Conservation (phyloP, 2,888 invertebrate species). For the Lissocephala sabroskyi region DNA sequence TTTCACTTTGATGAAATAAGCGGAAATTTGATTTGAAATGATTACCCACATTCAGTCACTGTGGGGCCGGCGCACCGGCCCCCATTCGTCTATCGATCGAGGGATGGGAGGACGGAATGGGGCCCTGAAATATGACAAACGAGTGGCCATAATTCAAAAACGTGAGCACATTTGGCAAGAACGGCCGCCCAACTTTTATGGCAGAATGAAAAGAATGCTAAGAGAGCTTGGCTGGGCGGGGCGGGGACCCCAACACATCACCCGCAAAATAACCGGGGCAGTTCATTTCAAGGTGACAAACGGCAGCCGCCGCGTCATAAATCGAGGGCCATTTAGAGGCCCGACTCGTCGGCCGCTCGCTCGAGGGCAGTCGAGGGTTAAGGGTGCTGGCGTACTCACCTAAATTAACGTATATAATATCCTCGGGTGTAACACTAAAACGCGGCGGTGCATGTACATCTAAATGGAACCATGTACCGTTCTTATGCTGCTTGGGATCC, state of each 20-base stretch:
- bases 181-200: too few species aligned
- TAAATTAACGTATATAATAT: constrained; percentile 96
- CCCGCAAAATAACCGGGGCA: too few species aligned
- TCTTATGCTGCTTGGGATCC: constrained; percentile 91
- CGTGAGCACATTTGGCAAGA: background rate
- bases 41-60: background rate
- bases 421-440: constrained; percentile 95
- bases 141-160: constrained; percentile 31
- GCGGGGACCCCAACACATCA: too few species aligned
- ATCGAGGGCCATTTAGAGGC: constrained; percentile 44
- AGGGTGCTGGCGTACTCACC: constrained; percentile 71
- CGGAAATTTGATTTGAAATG: constrained; percentile 52
- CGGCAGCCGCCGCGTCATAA: constrained; percentile 55
- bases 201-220: too few species aligned
- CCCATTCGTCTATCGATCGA: background rate
- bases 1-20: constrained; percentile 53
- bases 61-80: background rate
- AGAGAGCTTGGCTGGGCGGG: too few species aligned
- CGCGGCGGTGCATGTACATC: constrained; percentile 97
- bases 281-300: constrained; percentile 57
- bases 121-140: constrained; percentile 55
- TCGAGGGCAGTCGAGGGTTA: background rate
- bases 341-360: background rate
- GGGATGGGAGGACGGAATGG: too few species aligned
- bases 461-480: constrained; percentile 98